Evolutionary conservation across 2,113 vertebrate genomes (phyloP).

Genomic region (Nipponia nippon): DNA sequence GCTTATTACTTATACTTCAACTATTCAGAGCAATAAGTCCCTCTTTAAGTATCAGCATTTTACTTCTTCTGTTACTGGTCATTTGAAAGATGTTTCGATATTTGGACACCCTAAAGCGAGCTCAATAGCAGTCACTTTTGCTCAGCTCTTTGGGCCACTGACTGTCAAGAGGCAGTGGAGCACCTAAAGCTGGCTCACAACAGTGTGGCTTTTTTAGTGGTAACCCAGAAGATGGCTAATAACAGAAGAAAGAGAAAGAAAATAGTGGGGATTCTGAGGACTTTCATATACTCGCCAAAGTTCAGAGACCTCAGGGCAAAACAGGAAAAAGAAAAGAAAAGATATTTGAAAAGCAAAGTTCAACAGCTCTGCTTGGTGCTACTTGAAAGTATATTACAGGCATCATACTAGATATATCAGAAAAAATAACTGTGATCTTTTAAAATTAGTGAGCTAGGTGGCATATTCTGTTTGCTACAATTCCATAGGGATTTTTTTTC

Average conservation of each 20-base stretch:
- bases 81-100: neutral
- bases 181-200: neutral
- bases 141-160: neutral
- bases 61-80: neutral
- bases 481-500: neutral
- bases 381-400: constrained; percentile 14
- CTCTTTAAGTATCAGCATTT: neutral
- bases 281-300: neutral
- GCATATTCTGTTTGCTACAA: constrained; percentile 5
- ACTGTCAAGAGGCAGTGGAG: neutral
- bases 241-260: constrained; percentile 1
- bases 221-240: neutral
- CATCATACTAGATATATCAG: neutral
- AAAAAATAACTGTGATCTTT: neutral
- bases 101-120: neutral
- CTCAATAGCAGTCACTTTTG: neutral
- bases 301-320: constrained; percentile 40
- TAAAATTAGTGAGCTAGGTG: constrained; percentile 8
- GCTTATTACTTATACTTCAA: neutral
- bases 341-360: constrained; percentile 3
- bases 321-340: constrained; percentile 5
- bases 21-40: neutral
- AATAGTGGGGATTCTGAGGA: neutral
- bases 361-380: constrained; percentile 44
- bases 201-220: neutral